Conservation (phyloP, 2,113 vertebrate genomes). For the Casuarius casuarius region DNA sequence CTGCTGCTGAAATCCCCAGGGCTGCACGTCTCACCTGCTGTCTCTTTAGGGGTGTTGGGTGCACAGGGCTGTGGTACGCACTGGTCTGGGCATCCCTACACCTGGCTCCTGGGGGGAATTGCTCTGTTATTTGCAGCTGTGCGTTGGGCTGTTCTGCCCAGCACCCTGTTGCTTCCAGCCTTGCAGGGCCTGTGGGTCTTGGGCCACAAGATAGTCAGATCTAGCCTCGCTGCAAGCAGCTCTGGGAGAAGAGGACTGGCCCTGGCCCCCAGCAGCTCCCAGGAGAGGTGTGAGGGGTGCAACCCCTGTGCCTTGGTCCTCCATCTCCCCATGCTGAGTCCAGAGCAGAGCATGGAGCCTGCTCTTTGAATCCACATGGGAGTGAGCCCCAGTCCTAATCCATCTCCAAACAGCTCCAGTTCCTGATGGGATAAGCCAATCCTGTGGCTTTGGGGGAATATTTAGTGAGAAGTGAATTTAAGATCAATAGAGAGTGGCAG, state of each 20-base stretch:
- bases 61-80: too few species aligned
- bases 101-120: too few species aligned
- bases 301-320: not conserved
- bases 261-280: not conserved
- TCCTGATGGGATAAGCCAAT: not conserved
- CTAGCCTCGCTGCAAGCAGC: not conserved
- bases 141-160: too few species aligned
- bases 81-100: too few species aligned
- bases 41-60: too few species aligned
- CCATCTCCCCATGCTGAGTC: not conserved
- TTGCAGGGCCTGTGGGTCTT: not conserved
- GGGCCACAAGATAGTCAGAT: not conserved
- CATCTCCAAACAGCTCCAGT: not conserved
- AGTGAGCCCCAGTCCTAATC: not conserved
- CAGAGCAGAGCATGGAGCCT: not conserved
- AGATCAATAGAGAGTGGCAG: accelerated
- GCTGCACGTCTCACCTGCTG: too few species aligned
- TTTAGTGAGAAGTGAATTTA: not conserved
- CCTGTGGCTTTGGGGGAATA: not conserved
- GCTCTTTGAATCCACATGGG: not conserved
- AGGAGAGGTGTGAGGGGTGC: not conserved
- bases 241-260: not conserved
- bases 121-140: too few species aligned
- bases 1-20: too few species aligned
- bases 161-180: too few species aligned